Conservation (phyloP, 1,140 invertebrate genomes). For the Drosophila ohnishii region DNA sequence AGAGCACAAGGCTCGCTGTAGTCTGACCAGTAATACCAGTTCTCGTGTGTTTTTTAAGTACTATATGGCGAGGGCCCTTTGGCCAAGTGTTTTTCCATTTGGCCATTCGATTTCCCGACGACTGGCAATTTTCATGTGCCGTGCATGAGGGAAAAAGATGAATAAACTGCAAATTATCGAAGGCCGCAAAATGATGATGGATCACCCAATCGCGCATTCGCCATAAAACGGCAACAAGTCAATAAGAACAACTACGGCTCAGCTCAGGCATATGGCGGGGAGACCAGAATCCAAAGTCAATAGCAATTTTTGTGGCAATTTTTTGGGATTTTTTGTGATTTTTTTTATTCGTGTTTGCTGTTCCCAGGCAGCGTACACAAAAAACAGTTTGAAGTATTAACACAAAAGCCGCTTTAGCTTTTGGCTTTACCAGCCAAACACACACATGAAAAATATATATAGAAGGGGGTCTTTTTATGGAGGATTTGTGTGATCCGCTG, state of each 20-base stretch:
- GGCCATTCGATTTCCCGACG: conserved; percentile 40
- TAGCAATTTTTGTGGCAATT: conserved; percentile 77
- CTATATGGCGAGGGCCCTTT: conserved; percentile 4
- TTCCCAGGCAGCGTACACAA: conserved; percentile 39
- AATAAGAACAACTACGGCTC: conserved; percentile 68
- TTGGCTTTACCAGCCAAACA: conserved; percentile 57
- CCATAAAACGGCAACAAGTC: conserved; percentile 79
- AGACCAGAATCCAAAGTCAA: conserved; percentile 56
- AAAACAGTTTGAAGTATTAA: conserved; percentile 74
- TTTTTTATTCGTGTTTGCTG: conserved; percentile 33
- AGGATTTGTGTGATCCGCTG: conserved; percentile 81
- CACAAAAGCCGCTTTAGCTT: conserved; percentile 78
- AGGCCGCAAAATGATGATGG: conserved; percentile 69
- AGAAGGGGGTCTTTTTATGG: conserved; percentile 65
- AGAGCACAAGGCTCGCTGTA: neutral
- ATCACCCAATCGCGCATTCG: conserved; percentile 72
- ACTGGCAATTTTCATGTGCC: conserved; percentile 61
- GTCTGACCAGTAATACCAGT: conserved; percentile 15
- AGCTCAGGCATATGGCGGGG: conserved; percentile 39
- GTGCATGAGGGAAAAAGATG: conserved; percentile 10
- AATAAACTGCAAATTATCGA: conserved; percentile 70
- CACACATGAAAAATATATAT: conserved; percentile 17
- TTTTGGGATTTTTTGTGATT: conserved; percentile 57
- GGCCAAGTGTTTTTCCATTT: conserved; percentile 17
- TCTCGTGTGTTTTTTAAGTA: neutral